Evolutionary conservation across 2,113 vertebrate genomes (phyloP).

Genomic region (Tenebrosternarchus preto): DNA sequence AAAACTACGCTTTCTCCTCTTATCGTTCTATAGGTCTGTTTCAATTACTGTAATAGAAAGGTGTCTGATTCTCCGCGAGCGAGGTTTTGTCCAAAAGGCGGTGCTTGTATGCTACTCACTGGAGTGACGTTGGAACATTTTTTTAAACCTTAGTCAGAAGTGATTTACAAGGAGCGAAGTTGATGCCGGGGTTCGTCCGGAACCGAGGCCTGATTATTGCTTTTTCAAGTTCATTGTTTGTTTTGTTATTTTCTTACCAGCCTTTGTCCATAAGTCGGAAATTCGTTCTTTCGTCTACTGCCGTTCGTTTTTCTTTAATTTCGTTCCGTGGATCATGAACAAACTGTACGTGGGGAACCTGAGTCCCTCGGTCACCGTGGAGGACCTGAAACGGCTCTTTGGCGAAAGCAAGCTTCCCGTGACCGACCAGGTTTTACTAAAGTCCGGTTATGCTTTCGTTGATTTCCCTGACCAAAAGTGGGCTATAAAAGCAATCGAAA

Average conservation of each 20-base stretch:
- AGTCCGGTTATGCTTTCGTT: slow-evolving; percentile 94
- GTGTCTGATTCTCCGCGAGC: slow-evolving; percentile 10
- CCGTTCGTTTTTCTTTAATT: slow-evolving; percentile 45
- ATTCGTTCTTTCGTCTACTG: not conserved
- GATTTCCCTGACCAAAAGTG: slow-evolving; percentile 93
- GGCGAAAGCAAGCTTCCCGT: slow-evolving; percentile 85
- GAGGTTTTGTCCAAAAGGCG: slow-evolving; percentile 20
- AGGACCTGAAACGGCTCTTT: slow-evolving; percentile 91
- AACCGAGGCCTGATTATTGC: slow-evolving; percentile 11
- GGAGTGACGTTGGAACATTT: slow-evolving; percentile 47
- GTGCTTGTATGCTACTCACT: slow-evolving; percentile 42
- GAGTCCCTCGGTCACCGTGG: slow-evolving; percentile 90
- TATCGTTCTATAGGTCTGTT: not conserved
- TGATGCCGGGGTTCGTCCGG: slow-evolving; percentile 6
- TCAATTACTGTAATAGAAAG: slow-evolving; percentile 15
- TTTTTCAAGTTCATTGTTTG: slow-evolving; percentile 5
- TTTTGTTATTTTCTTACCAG: slow-evolving; percentile 1
- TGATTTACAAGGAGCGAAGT: slow-evolving; percentile 43
- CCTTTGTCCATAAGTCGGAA: not conserved
- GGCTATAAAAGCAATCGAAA: slow-evolving; percentile 92
- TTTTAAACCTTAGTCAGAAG: slow-evolving; percentile 43
- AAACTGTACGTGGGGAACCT: slow-evolving; percentile 95
- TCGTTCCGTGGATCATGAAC: slow-evolving; percentile 84
- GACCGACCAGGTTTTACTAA: slow-evolving; percentile 87
- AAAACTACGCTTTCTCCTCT: not conserved